phyloP scores from a whole-genome alignment of 2,113 vertebrate species.

The Hemichromis elongatus region DNA sequence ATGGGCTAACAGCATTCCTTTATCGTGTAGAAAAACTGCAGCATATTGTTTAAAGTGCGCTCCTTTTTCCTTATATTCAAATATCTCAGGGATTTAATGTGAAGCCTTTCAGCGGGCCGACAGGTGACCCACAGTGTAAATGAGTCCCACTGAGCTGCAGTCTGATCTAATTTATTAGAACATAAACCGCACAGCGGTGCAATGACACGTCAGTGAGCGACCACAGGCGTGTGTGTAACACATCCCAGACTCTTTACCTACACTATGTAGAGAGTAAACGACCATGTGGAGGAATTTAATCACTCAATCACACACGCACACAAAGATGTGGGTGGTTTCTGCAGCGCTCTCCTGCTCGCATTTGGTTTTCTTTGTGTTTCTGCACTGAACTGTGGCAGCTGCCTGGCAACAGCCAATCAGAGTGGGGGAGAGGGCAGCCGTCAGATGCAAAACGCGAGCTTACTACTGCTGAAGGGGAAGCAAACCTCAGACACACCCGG shows the following conservation, averaged over 20 bases:
- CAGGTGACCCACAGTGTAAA: not conserved
- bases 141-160: accelerated
- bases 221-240: not conserved
- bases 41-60: too few species aligned
- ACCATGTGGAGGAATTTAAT: not conserved
- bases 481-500: slow-evolving; percentile 48
- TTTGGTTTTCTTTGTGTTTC: slow-evolving; percentile 42
- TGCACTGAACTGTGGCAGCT: slow-evolving; percentile 30
- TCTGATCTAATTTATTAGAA: not conserved
- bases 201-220: not conserved
- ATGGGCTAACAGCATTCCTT: accelerated
- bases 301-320: not conserved
- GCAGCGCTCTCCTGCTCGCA: not conserved
- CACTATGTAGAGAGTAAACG: not conserved
- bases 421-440: not conserved
- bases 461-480: slow-evolving; percentile 20
- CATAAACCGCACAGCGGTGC: not conserved
- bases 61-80: not conserved
- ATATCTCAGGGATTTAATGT: not conserved
- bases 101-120: not conserved
- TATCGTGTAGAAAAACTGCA: not conserved
- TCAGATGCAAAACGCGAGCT: slow-evolving; percentile 41
- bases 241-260: not conserved
- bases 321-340: not conserved
- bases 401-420: slow-evolving; percentile 52